Conservation (phyloP, 1,140 invertebrate genomes). For the Brachionus plicatilis region DNA sequence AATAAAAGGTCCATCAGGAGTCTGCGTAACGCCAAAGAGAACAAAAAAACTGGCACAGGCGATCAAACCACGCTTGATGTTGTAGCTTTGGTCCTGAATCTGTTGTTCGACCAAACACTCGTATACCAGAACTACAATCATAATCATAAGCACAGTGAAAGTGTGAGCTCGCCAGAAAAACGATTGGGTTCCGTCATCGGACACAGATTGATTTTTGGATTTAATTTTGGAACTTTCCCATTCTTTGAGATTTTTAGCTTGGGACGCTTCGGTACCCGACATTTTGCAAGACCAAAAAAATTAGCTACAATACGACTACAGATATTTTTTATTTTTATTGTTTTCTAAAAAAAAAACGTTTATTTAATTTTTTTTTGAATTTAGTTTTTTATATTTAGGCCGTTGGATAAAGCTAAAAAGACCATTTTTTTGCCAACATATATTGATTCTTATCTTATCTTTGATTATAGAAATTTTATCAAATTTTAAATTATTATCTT, state of each 20-base stretch:
- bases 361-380: neutral
- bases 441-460: conserved; percentile 1
- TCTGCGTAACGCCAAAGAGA: conserved; percentile 61
- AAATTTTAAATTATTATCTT: neutral
- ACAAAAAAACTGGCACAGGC: conserved; percentile 60
- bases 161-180: conserved; percentile 41
- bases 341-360: neutral
- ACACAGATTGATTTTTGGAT: conserved; percentile 23
- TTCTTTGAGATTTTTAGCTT: neutral
- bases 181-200: conserved; percentile 26
- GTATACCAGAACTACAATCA: conserved; percentile 32
- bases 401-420: neutral
- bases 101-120: conserved; percentile 10
- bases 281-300: neutral
- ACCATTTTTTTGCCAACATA: neutral
- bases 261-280: neutral
- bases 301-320: neutral
- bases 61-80: conserved; percentile 54
- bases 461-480: neutral
- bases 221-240: conserved; percentile 34
- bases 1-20: conserved; percentile 62
- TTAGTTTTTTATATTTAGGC: neutral
- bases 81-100: conserved; percentile 7
- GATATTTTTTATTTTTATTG: neutral
- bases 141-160: conserved; percentile 14